Percentiles rank a stretch among this genome's conserved stretches.
Evolutionary conservation across 2,113 vertebrate genomes (phyloP).

Genomic region (Tylochromis polylepis): DNA sequence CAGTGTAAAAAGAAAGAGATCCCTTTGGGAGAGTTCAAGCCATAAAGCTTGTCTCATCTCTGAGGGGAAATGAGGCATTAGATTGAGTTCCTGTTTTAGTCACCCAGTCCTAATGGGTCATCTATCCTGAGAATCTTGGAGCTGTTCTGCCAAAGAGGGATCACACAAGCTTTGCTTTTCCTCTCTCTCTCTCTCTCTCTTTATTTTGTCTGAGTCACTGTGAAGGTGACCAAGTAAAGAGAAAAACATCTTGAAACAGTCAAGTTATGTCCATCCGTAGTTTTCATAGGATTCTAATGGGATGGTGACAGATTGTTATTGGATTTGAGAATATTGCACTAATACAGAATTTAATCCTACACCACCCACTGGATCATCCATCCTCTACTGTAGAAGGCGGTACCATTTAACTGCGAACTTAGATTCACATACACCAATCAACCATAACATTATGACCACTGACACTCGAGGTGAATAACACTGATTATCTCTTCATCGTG

Average conservation of each 20-base stretch:
- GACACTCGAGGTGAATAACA: not conserved
- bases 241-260: not conserved
- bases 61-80: slow-evolving; percentile 69
- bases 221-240: not conserved
- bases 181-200: not conserved
- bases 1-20: slow-evolving; percentile 22
- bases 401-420: not conserved
- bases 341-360: not conserved
- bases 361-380: not conserved
- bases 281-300: not conserved
- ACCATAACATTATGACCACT: not conserved
- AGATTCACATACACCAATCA: not conserved
- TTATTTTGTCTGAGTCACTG: not conserved
- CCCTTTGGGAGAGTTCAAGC: slow-evolving; percentile 55
- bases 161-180: not conserved
- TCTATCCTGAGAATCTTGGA: slow-evolving; percentile 46
- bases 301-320: not conserved
- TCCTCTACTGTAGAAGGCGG: not conserved
- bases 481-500: not conserved
- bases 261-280: not conserved
- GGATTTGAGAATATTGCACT: not conserved
- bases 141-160: not conserved
- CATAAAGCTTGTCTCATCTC: slow-evolving; percentile 57
- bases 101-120: slow-evolving; percentile 65
- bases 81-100: slow-evolving; percentile 70